Evolutionary conservation across 1,140 invertebrate species (phyloP), one percentile per base, ranked within the genome.

Genomic region (Brachionus koreanus): DNA sequence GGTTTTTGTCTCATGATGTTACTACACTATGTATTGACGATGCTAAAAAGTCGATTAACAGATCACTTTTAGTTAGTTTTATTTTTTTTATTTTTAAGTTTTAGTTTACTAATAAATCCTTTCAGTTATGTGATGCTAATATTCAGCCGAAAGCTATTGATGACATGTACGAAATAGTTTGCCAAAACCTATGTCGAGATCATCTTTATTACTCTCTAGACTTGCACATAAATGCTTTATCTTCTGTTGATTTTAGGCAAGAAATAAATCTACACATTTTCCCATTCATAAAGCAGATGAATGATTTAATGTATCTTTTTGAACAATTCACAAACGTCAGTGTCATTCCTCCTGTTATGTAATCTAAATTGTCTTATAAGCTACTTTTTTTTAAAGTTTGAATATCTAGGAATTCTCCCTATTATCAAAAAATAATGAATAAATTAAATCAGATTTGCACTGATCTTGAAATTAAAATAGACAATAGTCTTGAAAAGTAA

Each of bases 401-500:
- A 19, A 35, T 63, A 61, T 57, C 19, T 5, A 79, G 76, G 23
- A 42, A 39, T 9, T 61, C 49, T 13, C 76, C 76, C 19, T 79
- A 37, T 57, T 65, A 79, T 79, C 39, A 39, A n/a, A 79, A 79
- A 79, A 79, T 79, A 61, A 39, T 65, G 19, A 35, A n/a, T 19
- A 79, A 79, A 52, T 12, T 61, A 23, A 79, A 94, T 85, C 90
- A 92, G 42, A 90, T 94, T 19, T 89, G 95, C 82, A 94, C 96
- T 85, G 93, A 95, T 86, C 91, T 98, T 83, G 95, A 98, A 88
- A 91, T 91, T 23, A 98, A 97, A 88, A 88, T 98, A 69, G 95
- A 98, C 85, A 92, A 90, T 16, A 96, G 96, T 0, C 87, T 98
- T 25, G 95, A 98, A 86, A 90, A 91, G 88, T 91, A 85, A 42